phyloP scores from a whole-genome alignment of 2,113 vertebrate species.

The Falcunculus frontatus region DNA sequence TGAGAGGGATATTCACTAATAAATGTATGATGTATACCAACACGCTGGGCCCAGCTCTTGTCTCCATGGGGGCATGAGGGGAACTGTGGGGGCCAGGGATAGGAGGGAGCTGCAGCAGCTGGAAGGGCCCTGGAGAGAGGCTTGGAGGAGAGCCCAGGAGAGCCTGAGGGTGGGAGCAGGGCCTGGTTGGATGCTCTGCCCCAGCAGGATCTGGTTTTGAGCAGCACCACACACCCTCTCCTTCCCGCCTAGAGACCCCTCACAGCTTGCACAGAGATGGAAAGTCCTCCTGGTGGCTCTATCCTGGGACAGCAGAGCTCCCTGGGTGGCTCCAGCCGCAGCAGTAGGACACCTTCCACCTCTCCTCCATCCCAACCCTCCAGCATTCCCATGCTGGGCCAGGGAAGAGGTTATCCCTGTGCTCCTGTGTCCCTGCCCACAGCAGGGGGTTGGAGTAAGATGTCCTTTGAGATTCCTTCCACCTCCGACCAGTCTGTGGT shows the following conservation, averaged over 20 bases:
- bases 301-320: accelerated
- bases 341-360: neutral
- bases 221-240: neutral
- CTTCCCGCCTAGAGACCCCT: accelerated
- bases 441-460: neutral
- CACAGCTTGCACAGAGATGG: accelerated
- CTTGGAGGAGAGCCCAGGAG: neutral
- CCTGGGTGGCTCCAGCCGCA: neutral
- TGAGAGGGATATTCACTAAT: constrained; percentile 99
- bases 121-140: no score
- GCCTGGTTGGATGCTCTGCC: neutral
- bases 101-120: no score
- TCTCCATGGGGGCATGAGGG: neutral
- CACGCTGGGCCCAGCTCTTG: neutral
- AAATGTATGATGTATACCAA: constrained; percentile 99
- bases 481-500: neutral
- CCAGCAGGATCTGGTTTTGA: neutral
- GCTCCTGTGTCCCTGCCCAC: neutral
- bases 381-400: neutral
- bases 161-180: neutral
- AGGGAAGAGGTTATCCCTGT: accelerated
- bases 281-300: no score
- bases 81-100: neutral
- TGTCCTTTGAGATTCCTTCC: neutral
- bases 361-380: no score